A percentile compares a stretch with the other conserved stretches of the same genome.
These are phyloP conservation scores for Melolontha melolontha DNA, from an alignment of 2,888 invertebrate species.

Conservation along the genomic window DNA sequence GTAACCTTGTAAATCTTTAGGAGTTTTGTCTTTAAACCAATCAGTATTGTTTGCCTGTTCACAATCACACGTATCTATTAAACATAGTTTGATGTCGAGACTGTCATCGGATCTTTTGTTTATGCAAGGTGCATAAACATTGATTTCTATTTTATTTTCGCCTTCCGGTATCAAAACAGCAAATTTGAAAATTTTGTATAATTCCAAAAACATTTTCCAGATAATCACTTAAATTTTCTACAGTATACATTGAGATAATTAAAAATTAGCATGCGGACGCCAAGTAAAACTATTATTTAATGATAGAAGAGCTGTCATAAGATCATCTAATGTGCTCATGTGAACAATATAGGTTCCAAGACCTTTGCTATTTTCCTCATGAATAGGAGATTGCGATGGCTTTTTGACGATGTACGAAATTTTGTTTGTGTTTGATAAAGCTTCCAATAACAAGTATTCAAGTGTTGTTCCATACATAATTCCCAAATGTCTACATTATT, in stretches of 20 bases:
- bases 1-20: no score
- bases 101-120: slow-evolving; percentile 51
- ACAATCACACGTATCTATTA: slow-evolving; percentile 50
- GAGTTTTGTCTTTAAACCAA: slow-evolving; percentile 55
- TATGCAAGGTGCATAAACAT: slow-evolving; percentile 56
- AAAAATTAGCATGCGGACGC: slow-evolving; percentile 52
- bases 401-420: no score
- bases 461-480: no score
- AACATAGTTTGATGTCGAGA: slow-evolving; percentile 43
- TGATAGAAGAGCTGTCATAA: slow-evolving; percentile 42
- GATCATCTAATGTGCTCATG: slow-evolving; percentile 43
- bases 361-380: no score
- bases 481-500: no score
- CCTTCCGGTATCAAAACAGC: slow-evolving; percentile 52
- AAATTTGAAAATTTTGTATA: slow-evolving; percentile 49
- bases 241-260: slow-evolving; percentile 51
- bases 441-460: no score
- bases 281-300: slow-evolving; percentile 45
- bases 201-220: slow-evolving; percentile 49
- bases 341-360: slow-evolving; percentile 47
- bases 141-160: slow-evolving; percentile 38
- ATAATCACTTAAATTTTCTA: slow-evolving; percentile 44
- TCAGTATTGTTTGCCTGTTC: slow-evolving; percentile 44
- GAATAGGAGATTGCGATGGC: no score
- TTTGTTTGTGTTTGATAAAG: no score